Percentiles rank a stretch among this genome's conserved stretches.
Conservation (phyloP, 2,888 invertebrate species). For the Acleris emargana region DNA sequence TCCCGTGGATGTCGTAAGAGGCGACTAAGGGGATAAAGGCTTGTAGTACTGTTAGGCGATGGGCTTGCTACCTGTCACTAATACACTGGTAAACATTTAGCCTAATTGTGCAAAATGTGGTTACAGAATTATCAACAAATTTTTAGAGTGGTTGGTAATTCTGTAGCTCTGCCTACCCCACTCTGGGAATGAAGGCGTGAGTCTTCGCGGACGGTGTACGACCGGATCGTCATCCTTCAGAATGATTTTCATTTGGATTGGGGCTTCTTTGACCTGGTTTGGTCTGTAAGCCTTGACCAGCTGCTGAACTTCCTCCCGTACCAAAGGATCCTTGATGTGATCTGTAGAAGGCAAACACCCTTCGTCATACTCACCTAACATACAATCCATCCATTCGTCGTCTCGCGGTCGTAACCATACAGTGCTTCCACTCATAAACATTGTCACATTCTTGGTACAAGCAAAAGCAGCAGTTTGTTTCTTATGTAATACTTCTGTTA, state of each 20-base stretch:
- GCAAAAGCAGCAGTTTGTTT: no score
- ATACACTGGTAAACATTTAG: no score
- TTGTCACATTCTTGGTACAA: slow-evolving; percentile 12
- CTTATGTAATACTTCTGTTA: no score
- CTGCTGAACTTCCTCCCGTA: slow-evolving; percentile 8
- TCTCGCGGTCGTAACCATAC: slow-evolving; percentile 11
- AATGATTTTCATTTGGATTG: slow-evolving; percentile 12
- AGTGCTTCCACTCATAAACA: slow-evolving; percentile 13
- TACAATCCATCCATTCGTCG: slow-evolving; percentile 15
- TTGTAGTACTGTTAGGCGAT: no score
- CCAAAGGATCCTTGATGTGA: slow-evolving; percentile 3
- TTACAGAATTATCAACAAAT: no score
- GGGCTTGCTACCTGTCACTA: no score
- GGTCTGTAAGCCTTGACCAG: slow-evolving; percentile 2
- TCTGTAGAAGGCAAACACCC: slow-evolving; percentile 10
- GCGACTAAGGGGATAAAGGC: no score
- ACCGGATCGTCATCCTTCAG: slow-evolving; percentile 9
- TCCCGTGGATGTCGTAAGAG: no score
- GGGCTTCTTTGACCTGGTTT: slow-evolving; percentile 8
- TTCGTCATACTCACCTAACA: slow-evolving; percentile 8
- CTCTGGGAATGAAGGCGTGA: no score
- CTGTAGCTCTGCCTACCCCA: no score
- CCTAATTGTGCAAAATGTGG: no score
- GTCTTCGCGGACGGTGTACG: slow-evolving; percentile 9
- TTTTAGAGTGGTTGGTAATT: no score